Base-by-base conservation (phyloP, 2,797 vertebrate species). In the Notoglanidium macrostoma region DNA sequence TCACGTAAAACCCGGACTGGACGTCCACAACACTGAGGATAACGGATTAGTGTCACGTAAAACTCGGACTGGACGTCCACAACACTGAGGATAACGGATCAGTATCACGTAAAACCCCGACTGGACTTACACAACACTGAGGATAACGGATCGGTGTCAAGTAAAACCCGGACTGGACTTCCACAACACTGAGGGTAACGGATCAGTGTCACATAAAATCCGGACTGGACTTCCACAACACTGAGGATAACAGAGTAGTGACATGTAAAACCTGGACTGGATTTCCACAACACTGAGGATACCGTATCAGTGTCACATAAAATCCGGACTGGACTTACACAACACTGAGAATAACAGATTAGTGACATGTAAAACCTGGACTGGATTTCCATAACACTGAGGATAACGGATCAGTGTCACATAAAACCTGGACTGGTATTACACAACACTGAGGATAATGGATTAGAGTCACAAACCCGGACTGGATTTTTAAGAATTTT, bases 391-490 rank as follows among this genome's bases (percentile, higher is more conserved):
- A 26, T 26, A 85, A 74, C 59, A 85, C 72, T 0, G 0, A 0
- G 63, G 23, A 46, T 8, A 21, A 46, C 55, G 83, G 83, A 81
- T 35, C 26, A 12, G 49, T n/a, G 15, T 65, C 40, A 12, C 17
- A n/a, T 9, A 86, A 76, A 87, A 54, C 40, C 80, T 63, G 84
- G 59, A 85, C 32, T 67, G 87, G 84, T 85, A 15, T 51, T 9
- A 0, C 4, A 51, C 1, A 49, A 5, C 14, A 40, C 29, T 17
- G 1, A 11, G n/a, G n/a, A n/a, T 5, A 29, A 54, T 5, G 21
- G 73, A 63, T 29, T 32, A 51, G 67, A 15, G 14, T 49, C 12
- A 1, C 2, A n/a, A 78, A 85, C 73, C 3, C 59, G 73, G 84
- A 90, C 8, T 88, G 87, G 84, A 87, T 5, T 46, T 29, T 68